Percentiles rank a stretch among this genome's conserved stretches.
Conservation (phyloP, 2,113 vertebrate species). For the Nycticorax nycticorax region DNA sequence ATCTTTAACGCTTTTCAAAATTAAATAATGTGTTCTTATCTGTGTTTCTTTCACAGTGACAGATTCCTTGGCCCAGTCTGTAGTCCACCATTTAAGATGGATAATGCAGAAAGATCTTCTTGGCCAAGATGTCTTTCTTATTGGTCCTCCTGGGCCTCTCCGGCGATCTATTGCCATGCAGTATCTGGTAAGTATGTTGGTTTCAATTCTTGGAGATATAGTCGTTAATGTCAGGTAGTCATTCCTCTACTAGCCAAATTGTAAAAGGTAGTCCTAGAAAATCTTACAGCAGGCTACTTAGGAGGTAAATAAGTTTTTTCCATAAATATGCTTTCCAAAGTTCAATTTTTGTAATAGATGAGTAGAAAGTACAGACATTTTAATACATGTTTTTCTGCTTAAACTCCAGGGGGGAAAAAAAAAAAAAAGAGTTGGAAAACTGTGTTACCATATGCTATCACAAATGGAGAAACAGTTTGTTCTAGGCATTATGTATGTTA, state of each 20-base stretch:
- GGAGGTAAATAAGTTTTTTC: background rate
- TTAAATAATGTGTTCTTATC: background rate
- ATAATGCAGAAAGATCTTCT: slow-evolving; percentile 98
- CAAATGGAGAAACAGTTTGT: slow-evolving; percentile 68
- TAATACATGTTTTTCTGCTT: slow-evolving; percentile 5
- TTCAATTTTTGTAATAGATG: background rate
- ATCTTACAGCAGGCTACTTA: background rate
- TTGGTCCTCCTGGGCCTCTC: slow-evolving; percentile 94
- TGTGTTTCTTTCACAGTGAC: slow-evolving; percentile 77
- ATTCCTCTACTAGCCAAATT: background rate
- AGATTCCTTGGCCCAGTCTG: slow-evolving; percentile 82
- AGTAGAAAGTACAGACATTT: slow-evolving; percentile 1
- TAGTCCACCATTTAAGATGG: slow-evolving; percentile 93
- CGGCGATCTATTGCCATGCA: slow-evolving; percentile 97
- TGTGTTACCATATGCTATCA: slow-evolving; percentile 50
- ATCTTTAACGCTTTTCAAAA: background rate
- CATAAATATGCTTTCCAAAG: background rate
- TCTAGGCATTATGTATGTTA: slow-evolving; percentile 46
- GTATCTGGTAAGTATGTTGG: slow-evolving; percentile 83
- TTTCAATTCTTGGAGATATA: background rate
- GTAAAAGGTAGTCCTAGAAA: background rate
- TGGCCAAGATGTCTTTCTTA: slow-evolving; percentile 96
- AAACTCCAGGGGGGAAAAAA: background rate
- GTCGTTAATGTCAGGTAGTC: background rate
- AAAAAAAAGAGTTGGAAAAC: background rate